phyloP scores from a whole-genome alignment of 2,797 vertebrate species.

The Erpetoichthys calabaricus region DNA sequence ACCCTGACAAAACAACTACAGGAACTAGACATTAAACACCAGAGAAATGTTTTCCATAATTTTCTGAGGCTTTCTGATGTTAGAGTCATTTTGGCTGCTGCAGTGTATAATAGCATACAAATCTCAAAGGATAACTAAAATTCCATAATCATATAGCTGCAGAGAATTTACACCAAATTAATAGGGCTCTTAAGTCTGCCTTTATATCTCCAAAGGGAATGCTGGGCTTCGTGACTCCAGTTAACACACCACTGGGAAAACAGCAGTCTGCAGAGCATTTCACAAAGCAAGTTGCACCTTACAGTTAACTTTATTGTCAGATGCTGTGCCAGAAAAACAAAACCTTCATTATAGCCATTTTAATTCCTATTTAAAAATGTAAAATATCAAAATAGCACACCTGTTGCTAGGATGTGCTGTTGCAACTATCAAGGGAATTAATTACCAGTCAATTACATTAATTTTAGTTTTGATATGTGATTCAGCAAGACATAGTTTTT shows the following conservation, averaged over 20 bases:
- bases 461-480: conserved; percentile 64
- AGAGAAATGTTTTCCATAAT: not conserved
- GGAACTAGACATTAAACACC: not conserved
- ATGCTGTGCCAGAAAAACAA: conserved; percentile 29
- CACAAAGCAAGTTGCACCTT: conserved; percentile 24
- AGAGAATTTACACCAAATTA: conserved; percentile 11
- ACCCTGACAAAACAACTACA: not conserved
- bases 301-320: conserved; percentile 31
- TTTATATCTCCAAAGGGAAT: conserved; percentile 4
- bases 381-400: conserved; percentile 54
- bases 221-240: not conserved
- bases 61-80: conserved; percentile 1
- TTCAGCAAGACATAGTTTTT: conserved; percentile 43
- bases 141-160: conserved; percentile 9
- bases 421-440: conserved; percentile 85
- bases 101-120: not conserved
- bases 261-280: conserved; percentile 10
- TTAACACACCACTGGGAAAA: conserved; percentile 8
- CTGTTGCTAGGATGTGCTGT: conserved; percentile 67
- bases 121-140: conserved; percentile 11
- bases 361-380: conserved; percentile 58
- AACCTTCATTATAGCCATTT: conserved; percentile 43
- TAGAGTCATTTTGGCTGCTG: not conserved
- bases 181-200: conserved; percentile 7
- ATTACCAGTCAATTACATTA: conserved; percentile 86